Evolutionary conservation across 2,888 invertebrate genomes (phyloP).

Genomic region (Taphrorychus bicolor): DNA sequence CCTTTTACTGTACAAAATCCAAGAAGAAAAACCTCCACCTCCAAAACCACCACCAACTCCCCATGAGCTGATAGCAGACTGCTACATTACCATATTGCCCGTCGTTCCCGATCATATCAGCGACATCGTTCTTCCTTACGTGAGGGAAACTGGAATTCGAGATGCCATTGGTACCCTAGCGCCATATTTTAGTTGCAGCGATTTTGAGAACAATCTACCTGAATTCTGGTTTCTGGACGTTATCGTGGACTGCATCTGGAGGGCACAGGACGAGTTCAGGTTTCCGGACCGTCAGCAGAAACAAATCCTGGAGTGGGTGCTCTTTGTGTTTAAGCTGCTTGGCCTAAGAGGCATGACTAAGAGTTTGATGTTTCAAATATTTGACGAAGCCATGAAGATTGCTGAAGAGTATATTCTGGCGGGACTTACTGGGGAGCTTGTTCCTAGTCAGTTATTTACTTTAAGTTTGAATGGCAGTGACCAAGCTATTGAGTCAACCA

Average conservation of each 20-base stretch:
- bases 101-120: constrained; percentile 45
- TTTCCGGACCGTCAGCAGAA: constrained; percentile 54
- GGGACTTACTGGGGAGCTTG: constrained; percentile 46
- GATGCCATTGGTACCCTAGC: constrained; percentile 50
- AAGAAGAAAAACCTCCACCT: constrained; percentile 18
- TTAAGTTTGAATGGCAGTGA: constrained; percentile 25
- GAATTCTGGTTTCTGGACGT: constrained; percentile 60
- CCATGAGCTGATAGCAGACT: constrained; percentile 38
- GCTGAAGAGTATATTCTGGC: constrained; percentile 53
- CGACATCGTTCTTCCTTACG: constrained; percentile 49
- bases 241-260: constrained; percentile 58
- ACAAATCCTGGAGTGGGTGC: constrained; percentile 54
- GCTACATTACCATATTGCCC: constrained; percentile 41
- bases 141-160: constrained; percentile 54
- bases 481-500: too few relatives aligned
- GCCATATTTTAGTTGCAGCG: constrained; percentile 49
- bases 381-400: constrained; percentile 53
- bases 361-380: constrained; percentile 51
- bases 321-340: constrained; percentile 55
- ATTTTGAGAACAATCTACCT: constrained; percentile 52
- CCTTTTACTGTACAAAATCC: constrained; percentile 16
- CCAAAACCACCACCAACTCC: constrained; percentile 51
- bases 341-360: constrained; percentile 49
- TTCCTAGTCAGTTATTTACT: constrained; percentile 50
- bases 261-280: constrained; percentile 56